phyloP scores from a whole-genome alignment of 2,797 vertebrate species.

The Sylvia borin region DNA sequence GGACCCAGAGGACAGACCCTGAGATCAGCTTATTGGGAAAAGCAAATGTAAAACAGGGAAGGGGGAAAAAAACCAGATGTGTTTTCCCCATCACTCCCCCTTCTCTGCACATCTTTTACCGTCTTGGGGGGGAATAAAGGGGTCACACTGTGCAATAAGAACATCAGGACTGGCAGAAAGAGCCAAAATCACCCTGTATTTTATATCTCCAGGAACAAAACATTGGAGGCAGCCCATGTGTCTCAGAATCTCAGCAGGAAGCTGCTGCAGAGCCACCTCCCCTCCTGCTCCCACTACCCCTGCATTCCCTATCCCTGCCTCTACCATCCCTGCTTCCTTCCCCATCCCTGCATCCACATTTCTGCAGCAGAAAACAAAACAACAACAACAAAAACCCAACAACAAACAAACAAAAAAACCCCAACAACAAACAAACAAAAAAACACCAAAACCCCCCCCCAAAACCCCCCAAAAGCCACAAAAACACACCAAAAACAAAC shows the following conservation, averaged over 20 bases:
- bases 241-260: not conserved
- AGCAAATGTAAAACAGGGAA: not conserved
- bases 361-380: not conserved
- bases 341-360: not conserved
- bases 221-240: not conserved
- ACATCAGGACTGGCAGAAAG: not conserved
- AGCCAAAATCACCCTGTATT: not conserved
- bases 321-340: not conserved
- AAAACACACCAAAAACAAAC: too few relatives aligned
- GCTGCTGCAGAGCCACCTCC: not conserved
- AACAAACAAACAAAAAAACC: not conserved
- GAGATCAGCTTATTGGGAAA: not conserved
- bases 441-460: too few relatives aligned
- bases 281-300: not conserved
- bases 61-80: fast-evolving
- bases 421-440: not conserved
- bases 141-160: not conserved
- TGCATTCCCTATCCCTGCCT: not conserved
- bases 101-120: not conserved
- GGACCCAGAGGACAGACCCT: not conserved
- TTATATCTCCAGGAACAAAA: not conserved
- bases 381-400: not conserved
- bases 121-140: not conserved
- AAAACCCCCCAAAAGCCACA: too few relatives aligned
- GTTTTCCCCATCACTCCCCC: not conserved